Base-by-base conservation (phyloP, 2,888 invertebrate species). In the Malthinus seriepunctatus region DNA sequence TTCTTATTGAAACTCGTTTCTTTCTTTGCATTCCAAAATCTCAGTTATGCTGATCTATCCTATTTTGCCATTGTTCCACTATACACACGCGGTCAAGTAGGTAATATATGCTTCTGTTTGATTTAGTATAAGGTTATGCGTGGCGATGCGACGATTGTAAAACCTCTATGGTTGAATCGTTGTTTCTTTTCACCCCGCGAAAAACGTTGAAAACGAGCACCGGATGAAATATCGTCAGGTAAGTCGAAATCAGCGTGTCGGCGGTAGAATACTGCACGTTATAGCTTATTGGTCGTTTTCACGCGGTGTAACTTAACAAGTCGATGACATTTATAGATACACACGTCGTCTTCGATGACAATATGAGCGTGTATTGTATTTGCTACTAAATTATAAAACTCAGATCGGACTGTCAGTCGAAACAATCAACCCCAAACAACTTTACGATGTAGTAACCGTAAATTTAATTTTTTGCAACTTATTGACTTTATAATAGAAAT, bases 301-400 rank as follows among this genome's bases (percentile, higher is more conserved):
- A 63, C 63, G 65, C 66, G 64, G 63, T 59, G 61, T 68, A 69
- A 68, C 66, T 68, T 67, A 68, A 65, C 67, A 64, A 67, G 63
- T 64, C 66, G 68, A 59, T 63, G 69, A 69, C 68, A 66, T 70
- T 70, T 70, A 70, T 70, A 66, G 66, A 67, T 67, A 60, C 56
- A 56, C 60, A 61, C 62, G 35, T 61, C 23, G 23, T 23, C 23
- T 23, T 23, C 58, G 44, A 60, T 62, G 63, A 63, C 66, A 65
- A 55, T 63, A 63, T 63, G 63, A 54, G 64, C 56, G 64, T 59
- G 60, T 51, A 49, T 51, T 60, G 49, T 55, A 52, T 51, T 49
- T 51, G 62, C 59, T 60, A 62, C 63, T 66, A 65, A 68, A 68
- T 63, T 65, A 63, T 56, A 55, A 48, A 59, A 58, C 56, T 61